Evolutionary conservation across 2,113 vertebrate genomes (phyloP).

Genomic region (Grammomys dolichurus): DNA sequence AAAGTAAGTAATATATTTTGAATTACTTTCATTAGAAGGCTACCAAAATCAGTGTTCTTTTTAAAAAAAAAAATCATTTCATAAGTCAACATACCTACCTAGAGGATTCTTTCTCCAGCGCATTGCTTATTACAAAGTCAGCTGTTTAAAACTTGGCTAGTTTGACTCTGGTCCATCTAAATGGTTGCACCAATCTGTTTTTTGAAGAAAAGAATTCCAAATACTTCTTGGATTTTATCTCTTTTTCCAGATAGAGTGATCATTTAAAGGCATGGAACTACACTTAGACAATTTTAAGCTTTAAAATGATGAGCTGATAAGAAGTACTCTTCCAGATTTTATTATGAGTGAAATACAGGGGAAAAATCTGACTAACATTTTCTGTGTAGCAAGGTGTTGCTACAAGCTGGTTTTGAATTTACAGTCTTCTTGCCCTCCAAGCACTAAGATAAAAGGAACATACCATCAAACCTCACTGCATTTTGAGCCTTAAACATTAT

Average conservation of each 20-base stretch:
- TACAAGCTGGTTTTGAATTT: neutral
- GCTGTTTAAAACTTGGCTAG: constrained; percentile 10
- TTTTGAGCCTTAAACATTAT: constrained; percentile 22
- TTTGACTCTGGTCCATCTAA: constrained; percentile 53
- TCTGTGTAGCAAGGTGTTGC: neutral
- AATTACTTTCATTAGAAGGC: constrained; percentile 65
- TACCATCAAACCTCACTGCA: neutral
- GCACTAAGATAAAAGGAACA: neutral
- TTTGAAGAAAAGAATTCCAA: constrained; percentile 39
- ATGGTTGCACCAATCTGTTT: constrained; percentile 42
- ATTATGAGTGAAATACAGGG: neutral
- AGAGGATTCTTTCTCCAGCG: neutral
- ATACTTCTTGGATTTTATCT: constrained; percentile 61
- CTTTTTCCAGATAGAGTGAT: neutral
- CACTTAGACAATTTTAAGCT: constrained; percentile 32
- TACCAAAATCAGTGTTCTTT: constrained; percentile 58
- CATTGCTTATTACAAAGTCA: constrained; percentile 7
- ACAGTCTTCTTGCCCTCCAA: neutral
- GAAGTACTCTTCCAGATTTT: constrained; percentile 42
- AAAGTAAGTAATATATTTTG: constrained; percentile 91
- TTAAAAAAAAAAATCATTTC: constrained; percentile 22
- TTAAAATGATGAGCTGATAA: constrained; percentile 54
- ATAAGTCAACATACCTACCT: neutral
- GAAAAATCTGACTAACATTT: constrained; percentile 31
- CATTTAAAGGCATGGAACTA: constrained; percentile 14